Conservation (phyloP, 2,888 invertebrate genomes). For the Drosophila meridionalis region DNA sequence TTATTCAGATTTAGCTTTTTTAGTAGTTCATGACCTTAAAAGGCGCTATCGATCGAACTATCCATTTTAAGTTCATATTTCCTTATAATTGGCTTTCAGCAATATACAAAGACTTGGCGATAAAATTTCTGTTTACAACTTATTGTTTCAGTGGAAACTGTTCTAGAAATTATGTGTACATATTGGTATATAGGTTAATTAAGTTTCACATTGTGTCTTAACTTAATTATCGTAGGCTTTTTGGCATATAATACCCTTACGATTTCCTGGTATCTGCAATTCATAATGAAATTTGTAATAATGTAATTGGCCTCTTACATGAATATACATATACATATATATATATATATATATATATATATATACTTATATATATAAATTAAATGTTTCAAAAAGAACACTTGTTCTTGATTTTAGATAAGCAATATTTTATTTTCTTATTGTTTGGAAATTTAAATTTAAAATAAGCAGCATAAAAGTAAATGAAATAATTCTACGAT, state of each 20-base stretch:
- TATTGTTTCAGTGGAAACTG: conserved; percentile 1
- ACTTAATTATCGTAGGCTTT: conserved; percentile 17
- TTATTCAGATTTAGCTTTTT: neutral
- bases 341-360: no score
- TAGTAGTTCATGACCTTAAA: neutral
- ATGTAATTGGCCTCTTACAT: no score
- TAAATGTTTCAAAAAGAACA: no score
- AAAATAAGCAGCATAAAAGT: no score
- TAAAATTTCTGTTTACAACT: neutral
- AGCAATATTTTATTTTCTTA: no score
- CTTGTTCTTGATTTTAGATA: no score
- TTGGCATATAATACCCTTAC: conserved; percentile 9
- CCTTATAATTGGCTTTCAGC: conserved; percentile 1
- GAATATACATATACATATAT: no score
- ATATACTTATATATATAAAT: no score
- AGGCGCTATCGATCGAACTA: conserved; percentile 10
- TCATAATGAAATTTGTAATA: neutral
- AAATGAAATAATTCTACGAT: no score
- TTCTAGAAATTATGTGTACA: neutral
- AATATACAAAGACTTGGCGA: neutral
- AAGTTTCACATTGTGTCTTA: conserved; percentile 5
- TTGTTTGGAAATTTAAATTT: no score
- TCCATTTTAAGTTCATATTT: neutral
- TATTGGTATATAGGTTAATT: conserved; percentile 9
- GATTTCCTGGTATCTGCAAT: neutral